Conservation (phyloP, 2,113 vertebrate species). For the Orthonyx spaldingii region DNA sequence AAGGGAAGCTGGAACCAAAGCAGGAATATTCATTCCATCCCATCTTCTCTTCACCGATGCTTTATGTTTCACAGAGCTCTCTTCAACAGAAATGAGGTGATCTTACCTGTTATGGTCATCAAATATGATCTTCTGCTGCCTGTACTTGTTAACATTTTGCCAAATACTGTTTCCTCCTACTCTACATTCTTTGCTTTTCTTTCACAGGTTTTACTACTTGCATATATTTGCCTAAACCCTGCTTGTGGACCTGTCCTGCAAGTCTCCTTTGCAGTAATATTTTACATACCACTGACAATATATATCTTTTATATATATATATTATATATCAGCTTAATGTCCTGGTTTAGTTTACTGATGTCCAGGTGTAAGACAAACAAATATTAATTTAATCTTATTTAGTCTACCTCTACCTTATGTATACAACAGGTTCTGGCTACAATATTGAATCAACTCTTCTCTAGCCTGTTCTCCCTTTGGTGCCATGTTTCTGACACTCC, state of each 20-base stretch:
- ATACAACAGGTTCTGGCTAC: neutral
- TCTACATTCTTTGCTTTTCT: neutral
- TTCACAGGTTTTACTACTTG: neutral
- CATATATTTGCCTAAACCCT: neutral
- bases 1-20: neutral
- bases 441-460: neutral
- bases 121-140: neutral
- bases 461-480: neutral
- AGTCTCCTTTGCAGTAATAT: neutral
- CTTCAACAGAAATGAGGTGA: neutral
- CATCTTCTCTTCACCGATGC: neutral
- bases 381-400: neutral
- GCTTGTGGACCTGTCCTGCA: neutral
- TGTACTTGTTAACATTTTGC: neutral
- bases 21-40: neutral
- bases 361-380: neutral
- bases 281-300: neutral
- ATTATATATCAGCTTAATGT: too few species aligned
- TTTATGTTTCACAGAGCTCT: neutral
- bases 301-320: too few species aligned
- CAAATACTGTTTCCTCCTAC: neutral
- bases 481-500: fast-evolving
- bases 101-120: neutral
- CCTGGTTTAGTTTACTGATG: neutral
- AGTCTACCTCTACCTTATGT: neutral